These are phyloP conservation scores for Lasioglossum figueresi DNA, from an alignment of 2,888 invertebrate species.

Conservation along the genomic window DNA sequence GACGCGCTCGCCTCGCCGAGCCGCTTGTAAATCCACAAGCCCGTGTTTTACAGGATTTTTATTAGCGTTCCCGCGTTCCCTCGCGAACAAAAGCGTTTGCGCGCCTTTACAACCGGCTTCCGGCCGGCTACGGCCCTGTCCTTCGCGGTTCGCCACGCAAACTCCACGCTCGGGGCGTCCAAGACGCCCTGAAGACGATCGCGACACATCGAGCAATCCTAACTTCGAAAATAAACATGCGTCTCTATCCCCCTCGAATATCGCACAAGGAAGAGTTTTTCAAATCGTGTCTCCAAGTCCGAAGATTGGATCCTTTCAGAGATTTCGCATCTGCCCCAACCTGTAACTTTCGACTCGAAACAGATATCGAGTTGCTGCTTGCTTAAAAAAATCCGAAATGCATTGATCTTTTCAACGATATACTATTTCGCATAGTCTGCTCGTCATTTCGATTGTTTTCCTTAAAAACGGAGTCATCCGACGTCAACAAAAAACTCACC, in stretches of 20 bases:
- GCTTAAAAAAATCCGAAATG: background rate
- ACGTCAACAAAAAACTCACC: background rate
- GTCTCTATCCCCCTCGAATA: background rate
- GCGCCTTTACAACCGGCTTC: conserved; percentile 71
- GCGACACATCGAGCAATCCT: background rate
- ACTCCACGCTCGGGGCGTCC: background rate
- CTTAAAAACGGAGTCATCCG: background rate
- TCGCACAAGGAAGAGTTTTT: background rate
- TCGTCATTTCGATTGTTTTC: background rate
- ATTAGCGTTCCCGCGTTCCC: conserved; percentile 33
- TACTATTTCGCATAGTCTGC: background rate
- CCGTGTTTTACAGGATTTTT: conserved; percentile 54
- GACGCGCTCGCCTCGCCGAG: conserved; percentile 25
- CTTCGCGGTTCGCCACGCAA: conserved; percentile 33
- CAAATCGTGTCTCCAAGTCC: no score
- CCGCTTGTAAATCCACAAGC: conserved; percentile 44
- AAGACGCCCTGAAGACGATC: background rate
- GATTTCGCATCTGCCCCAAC: background rate
- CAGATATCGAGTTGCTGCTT: background rate
- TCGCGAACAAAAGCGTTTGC: conserved; percentile 51
- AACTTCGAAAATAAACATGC: background rate
- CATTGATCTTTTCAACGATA: background rate
- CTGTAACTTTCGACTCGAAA: background rate
- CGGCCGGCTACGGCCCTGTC: conserved; percentile 51
- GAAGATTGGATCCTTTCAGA: no score